Percentiles rank a stretch among this genome's conserved stretches.
These are phyloP conservation scores for Heliopora coerulea DNA, from an alignment of 92 coral and sea anemone genomes.

Conservation along the genomic window DNA sequence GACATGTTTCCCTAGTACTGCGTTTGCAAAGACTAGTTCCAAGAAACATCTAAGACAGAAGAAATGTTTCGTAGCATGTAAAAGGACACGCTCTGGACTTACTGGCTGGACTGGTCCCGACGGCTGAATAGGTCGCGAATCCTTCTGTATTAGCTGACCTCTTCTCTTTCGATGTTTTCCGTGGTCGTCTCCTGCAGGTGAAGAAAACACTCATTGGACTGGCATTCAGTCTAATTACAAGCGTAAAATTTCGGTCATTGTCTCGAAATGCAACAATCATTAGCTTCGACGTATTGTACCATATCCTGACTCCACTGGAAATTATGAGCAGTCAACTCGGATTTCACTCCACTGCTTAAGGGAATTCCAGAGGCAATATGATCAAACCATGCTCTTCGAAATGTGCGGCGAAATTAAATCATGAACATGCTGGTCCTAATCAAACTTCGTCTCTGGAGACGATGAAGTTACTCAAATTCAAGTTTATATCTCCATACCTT, in stretches of 20 bases:
- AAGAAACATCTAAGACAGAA: not conserved
- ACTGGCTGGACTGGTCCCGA: constrained; percentile 39
- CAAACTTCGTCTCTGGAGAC: not conserved
- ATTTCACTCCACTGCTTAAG: too few relatives aligned
- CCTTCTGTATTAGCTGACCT: constrained; percentile 22
- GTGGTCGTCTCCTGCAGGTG: constrained; percentile 8
- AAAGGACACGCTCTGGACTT: not conserved
- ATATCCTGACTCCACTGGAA: too few relatives aligned
- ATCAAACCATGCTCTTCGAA: too few relatives aligned
- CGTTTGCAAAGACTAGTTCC: too few relatives aligned
- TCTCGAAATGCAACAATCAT: constrained; percentile 10
- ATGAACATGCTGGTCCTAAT: not conserved
- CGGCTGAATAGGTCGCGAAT: constrained; percentile 37
- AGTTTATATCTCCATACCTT: constrained; percentile 16
- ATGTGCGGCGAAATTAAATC: too few relatives aligned
- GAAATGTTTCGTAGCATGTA: not conserved
- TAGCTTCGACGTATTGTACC: too few relatives aligned
- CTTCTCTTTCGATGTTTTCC: constrained; percentile 33
- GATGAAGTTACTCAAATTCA: not conserved
- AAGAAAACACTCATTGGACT: not conserved
- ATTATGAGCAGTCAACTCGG: constrained; percentile 24
- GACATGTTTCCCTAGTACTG: too few relatives aligned
- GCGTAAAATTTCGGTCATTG: not conserved
- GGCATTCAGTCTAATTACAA: not conserved
- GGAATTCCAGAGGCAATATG: too few relatives aligned